Conservation (phyloP, 2,113 vertebrate species). For the Phocoena sinus region DNA sequence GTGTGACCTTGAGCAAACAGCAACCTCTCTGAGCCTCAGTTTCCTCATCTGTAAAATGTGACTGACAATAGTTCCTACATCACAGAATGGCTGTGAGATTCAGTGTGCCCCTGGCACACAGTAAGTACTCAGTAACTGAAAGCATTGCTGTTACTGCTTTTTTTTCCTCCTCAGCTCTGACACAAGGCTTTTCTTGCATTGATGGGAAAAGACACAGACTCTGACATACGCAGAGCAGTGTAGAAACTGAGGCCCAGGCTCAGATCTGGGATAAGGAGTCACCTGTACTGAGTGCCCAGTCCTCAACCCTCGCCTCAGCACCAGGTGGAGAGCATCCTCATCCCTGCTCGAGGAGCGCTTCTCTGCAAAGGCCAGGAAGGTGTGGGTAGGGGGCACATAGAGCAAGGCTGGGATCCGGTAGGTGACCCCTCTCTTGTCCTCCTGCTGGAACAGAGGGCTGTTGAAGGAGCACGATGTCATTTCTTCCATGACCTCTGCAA, state of each 20-base stretch:
- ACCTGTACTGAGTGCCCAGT: constrained; percentile 84
- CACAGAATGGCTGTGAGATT: neutral
- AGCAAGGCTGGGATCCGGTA: constrained; percentile 93
- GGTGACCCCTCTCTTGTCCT: constrained; percentile 75
- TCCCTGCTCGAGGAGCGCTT: constrained; percentile 84
- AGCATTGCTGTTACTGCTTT: neutral
- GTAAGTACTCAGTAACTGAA: neutral
- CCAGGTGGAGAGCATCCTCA: constrained; percentile 85
- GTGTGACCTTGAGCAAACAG: neutral
- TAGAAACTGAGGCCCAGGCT: neutral
- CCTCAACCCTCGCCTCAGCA: constrained; percentile 86
- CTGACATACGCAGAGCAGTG: neutral
- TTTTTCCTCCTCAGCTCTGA: neutral
- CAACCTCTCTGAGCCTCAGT: neutral
- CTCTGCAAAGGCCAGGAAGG: constrained; percentile 93
- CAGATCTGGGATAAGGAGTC: neutral
- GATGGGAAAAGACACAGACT: neutral
- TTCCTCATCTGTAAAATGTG: neutral
- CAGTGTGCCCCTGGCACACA: neutral
- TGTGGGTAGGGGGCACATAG: constrained; percentile 79
- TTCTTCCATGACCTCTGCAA: neutral
- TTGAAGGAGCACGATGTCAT: accelerated
- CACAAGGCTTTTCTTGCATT: neutral
- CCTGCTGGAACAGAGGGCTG: constrained; percentile 83
- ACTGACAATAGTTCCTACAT: neutral